Evolutionary conservation across 1,140 invertebrate genomes (phyloP), one percentile per base, ranked within the genome.

Genomic region (Phocides pigmalion): DNA sequence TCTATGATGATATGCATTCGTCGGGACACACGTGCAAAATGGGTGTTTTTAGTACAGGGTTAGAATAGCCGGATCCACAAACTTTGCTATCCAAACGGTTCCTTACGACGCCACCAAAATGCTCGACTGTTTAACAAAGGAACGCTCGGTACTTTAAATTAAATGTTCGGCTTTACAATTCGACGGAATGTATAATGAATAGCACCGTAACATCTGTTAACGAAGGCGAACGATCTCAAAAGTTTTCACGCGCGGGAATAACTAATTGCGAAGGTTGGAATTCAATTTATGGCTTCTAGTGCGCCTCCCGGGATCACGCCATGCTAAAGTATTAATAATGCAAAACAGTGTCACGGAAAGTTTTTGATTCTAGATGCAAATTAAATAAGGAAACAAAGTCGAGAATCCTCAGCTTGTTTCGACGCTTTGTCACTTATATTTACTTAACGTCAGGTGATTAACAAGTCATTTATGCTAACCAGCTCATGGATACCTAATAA

Each of bases 121-220:
- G 78, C 73, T 88, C 72, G 75, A 72, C 77, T 75, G 81, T 89
- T 84, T 83, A 87, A 89, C 84, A 89, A 87, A 89, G 84, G 81
- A 82, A 74, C 81, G 47, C 84, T 84, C 66, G 81, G 82, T 87
- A 87, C 87, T 89, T 89, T 84, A 89, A 89, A 89, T 91, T 91
- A 91, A 91, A 91, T 82, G 89, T 89, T 89, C 84, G 81, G 82
- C 84, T 89, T 91, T 84, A 89, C 84, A 89, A 87, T 90, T 91
- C 86, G 83, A 91, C 81, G 87, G 89, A 91, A 91, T 91, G 89
- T 90, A 90, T 91, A 91, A 91, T 91, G 87, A 91, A 91, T 90
- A 87, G 87, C 85, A 77, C 83, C 87, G 89, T 89, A 91, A 91
- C 89, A 91, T 91, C 89, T 91, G 89, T 91, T 90, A 91, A 91